A percentile compares a stretch with the other conserved stretches of the same genome.
Evolutionary conservation across 2,888 invertebrate species (phyloP).

Genomic region (Agrotis segetum): DNA sequence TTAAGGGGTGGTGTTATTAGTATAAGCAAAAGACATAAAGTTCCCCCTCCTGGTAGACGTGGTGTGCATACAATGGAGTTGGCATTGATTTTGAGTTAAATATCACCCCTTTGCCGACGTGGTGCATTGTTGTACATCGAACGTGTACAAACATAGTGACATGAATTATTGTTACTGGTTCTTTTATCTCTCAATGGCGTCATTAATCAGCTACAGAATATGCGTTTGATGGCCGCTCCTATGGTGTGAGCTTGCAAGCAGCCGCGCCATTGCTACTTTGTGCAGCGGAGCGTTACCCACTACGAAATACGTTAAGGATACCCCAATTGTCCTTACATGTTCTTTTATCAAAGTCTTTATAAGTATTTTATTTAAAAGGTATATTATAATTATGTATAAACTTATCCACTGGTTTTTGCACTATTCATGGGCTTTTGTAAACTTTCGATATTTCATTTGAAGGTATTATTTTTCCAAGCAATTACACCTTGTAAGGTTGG

Average conservation of each 20-base stretch:
- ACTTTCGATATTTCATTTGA: not conserved
- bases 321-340: not conserved
- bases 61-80: constrained; percentile 88
- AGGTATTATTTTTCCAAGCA: constrained; percentile 24
- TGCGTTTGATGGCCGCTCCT: constrained; percentile 60
- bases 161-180: constrained; percentile 85
- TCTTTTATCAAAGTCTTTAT: not conserved
- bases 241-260: constrained; percentile 47
- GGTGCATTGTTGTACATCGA: constrained; percentile 74
- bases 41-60: constrained; percentile 81
- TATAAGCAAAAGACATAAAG: constrained; percentile 88
- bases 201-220: constrained; percentile 77
- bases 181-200: constrained; percentile 77
- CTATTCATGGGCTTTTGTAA: constrained; percentile 5
- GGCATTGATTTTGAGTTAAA: constrained; percentile 89
- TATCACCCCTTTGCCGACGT: constrained; percentile 82
- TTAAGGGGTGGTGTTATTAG: constrained; percentile 87
- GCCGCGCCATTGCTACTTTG: constrained; percentile 27
- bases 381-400: not conserved
- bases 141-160: constrained; percentile 83
- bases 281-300: constrained; percentile 14
- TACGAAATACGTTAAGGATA: constrained; percentile 11
- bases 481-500: constrained; percentile 27
- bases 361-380: too few relatives aligned
- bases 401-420: not conserved